Base-by-base conservation (phyloP, 2,797 vertebrate species). In the Macropus fuliginosus region DNA sequence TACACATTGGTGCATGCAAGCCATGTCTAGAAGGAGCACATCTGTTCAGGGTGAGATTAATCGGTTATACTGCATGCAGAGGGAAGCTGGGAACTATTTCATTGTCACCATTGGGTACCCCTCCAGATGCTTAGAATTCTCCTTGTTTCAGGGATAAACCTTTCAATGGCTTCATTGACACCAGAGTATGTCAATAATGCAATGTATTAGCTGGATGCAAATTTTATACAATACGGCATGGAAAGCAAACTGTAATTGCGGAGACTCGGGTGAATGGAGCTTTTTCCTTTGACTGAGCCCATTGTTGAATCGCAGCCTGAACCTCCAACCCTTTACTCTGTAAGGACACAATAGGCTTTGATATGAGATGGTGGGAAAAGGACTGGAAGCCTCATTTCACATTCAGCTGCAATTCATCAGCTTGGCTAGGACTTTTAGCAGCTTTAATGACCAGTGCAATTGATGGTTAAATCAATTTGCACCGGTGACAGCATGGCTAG, bases 391-490 rank as follows among this genome's bases (percentile, higher is more conserved):
- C 98, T 99, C 99, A 98, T 98, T 99, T 99, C 99, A 99, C 99
- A 99, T 99, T 99, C 99, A 99, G 99, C 97, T 98, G 98, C 98
- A 98, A 99, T 99, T 98, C 98, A 98, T 99, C 99, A 99, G 99
- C 98, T 98, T 98, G 99, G 99, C 98, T 98, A 98, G 97, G 98
- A 99, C 98, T 98, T 97, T 98, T 98, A 98, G 98, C 98, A 98
- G 98, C 98, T 99, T 99, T 99, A 99, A 99, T 99, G 99, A 99
- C 98, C 98, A 98, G 98, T 98, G 99, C 99, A 99, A 99, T 99
- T 99, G 99, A 99, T 98, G 99, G 99, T 99, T 99, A 99, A 99
- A 99, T 99, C 99, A 99, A 99, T 99, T 99, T 98, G 99, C 99
- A 99, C 99, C 98, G 99, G 99, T 99, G 99, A 99, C 99, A 99